Conservation (phyloP, 2,113 vertebrate genomes). For the Entomyzon cyanotis region DNA sequence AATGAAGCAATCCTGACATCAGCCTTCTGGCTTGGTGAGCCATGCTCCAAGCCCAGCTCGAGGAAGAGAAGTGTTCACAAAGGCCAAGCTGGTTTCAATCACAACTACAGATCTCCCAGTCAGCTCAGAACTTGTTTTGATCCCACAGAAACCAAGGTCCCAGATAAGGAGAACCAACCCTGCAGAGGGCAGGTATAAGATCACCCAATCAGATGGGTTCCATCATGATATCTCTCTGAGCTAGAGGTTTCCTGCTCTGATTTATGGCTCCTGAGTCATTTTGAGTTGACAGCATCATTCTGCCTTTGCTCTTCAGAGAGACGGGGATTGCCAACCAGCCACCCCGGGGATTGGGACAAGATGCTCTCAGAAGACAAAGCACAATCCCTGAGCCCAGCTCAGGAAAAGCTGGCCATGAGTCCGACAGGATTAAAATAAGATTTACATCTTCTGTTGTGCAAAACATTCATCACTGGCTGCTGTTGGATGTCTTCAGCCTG, state of each 20-base stretch:
- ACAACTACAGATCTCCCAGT: neutral
- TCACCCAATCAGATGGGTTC: neutral
- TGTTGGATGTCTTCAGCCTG: neutral
- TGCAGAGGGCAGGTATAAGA: neutral
- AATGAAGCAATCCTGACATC: conserved; percentile 31
- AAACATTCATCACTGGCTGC: conserved; percentile 21
- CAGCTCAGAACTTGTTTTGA: neutral
- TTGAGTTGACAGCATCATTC: neutral
- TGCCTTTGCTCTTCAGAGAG: neutral
- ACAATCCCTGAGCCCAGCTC: neutral
- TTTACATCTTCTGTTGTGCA: neutral
- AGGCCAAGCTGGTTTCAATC: neutral
- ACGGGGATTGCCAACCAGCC: neutral
- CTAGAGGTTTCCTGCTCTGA: neutral
- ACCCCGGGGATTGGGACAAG: rapidly evolving
- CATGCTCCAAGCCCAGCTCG: neutral
- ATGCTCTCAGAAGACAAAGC: neutral
- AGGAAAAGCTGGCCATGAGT: neutral
- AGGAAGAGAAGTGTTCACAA: neutral
- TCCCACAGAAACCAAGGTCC: neutral
- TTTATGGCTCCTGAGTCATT: neutral
- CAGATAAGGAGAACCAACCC: neutral
- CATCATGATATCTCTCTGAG: neutral
- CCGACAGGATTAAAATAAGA: conserved; percentile 21
- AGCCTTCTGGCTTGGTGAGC: conserved; percentile 1